phyloP scores from a whole-genome alignment of 2,797 vertebrate species.

The Diglossa cyanea region DNA sequence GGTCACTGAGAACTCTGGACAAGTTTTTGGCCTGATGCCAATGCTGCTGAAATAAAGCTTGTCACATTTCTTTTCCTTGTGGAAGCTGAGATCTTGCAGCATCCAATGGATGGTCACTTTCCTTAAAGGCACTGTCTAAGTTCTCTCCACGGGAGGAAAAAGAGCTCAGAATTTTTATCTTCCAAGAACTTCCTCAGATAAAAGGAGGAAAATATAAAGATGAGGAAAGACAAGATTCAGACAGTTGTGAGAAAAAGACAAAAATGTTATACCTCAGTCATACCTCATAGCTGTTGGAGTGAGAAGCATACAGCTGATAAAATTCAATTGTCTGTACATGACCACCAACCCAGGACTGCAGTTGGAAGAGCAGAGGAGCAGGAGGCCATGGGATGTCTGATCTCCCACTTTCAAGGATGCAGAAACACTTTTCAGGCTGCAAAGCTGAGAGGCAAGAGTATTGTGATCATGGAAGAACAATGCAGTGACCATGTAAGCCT shows the following conservation, averaged over 20 bases:
- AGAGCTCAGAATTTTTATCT: background rate
- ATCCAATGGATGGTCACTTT: background rate
- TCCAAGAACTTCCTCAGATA: background rate
- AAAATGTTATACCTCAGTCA: background rate
- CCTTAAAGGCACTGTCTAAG: background rate
- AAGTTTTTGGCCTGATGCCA: background rate
- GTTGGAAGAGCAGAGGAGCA: background rate
- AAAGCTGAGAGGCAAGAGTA: background rate
- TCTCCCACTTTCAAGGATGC: background rate
- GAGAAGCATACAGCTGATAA: accelerated
- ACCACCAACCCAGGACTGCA: background rate
- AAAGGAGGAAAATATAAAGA: background rate
- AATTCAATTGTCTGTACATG: background rate
- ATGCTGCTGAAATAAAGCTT: background rate
- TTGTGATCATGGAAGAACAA: background rate
- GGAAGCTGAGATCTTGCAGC: background rate
- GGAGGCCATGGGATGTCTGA: accelerated
- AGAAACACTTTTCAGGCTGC: background rate
- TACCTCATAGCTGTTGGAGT: background rate
- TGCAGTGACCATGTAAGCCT: background rate
- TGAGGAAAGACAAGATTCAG: background rate
- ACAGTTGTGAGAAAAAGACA: background rate
- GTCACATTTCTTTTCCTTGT: background rate
- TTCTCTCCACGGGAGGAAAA: background rate
- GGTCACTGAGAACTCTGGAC: background rate